These are phyloP conservation scores for Orchestia grillus DNA, from an alignment of 1,140 invertebrate genomes.

Conservation along the genomic window DNA sequence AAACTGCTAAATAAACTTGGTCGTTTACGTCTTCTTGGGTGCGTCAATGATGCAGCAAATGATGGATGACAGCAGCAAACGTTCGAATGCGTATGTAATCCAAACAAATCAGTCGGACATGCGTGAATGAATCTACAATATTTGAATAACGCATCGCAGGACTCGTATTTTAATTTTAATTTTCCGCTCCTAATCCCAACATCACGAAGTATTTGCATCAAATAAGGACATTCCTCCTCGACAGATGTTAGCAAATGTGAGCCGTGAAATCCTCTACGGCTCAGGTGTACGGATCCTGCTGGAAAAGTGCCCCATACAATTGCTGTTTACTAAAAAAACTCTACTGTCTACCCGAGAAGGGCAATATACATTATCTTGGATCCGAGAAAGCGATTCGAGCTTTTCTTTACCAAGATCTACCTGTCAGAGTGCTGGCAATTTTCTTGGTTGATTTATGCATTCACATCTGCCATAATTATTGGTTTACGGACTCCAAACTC, in stretches of 20 bases:
- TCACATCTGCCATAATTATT: neutral
- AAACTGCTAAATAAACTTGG: neutral
- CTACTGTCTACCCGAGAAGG: neutral
- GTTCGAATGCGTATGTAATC: neutral
- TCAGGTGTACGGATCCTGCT: neutral
- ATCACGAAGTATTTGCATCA: neutral
- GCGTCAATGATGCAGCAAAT: neutral
- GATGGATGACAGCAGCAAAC: neutral
- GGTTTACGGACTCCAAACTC: neutral
- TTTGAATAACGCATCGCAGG: neutral
- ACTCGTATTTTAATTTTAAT: neutral
- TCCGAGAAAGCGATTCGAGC: neutral
- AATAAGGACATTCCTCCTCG: neutral
- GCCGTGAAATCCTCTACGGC: neutral
- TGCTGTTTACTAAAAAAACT: neutral
- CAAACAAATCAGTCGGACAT: neutral
- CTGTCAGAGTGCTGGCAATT: neutral
- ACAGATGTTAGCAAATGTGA: neutral
- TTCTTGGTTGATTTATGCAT: neutral
- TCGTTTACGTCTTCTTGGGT: neutral
- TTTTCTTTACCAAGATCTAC: neutral
- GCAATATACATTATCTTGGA: neutral
- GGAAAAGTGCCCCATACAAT: neutral
- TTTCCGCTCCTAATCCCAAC: neutral
- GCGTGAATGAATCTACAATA: neutral